Percentiles rank a stretch among this genome's conserved stretches.
phyloP scores from a whole-genome alignment of 2,113 vertebrate genomes.

The Amphiprion percula region DNA sequence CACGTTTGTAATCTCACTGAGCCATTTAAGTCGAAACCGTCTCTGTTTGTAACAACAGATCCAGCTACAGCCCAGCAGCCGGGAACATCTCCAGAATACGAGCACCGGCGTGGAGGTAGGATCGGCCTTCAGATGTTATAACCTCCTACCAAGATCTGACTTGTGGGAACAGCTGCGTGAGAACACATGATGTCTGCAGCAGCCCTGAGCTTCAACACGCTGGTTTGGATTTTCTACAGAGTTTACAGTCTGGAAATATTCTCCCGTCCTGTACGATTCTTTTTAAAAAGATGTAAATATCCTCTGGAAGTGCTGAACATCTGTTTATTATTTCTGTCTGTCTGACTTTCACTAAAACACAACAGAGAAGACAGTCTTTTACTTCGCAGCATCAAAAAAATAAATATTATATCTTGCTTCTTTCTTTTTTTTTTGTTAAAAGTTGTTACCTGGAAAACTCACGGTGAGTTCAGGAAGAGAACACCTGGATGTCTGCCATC shows the following conservation, averaged over 20 bases:
- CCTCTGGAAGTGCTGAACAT: too few relatives aligned
- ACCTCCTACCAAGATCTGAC: neutral
- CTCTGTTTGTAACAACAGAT: neutral
- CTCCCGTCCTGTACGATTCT: too few relatives aligned
- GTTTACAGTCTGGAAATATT: slow-evolving; percentile 2
- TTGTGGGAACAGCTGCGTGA: neutral
- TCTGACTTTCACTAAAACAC: too few relatives aligned
- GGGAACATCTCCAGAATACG: neutral
- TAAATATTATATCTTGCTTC: neutral
- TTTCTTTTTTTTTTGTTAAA: too few relatives aligned
- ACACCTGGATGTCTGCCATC: neutral
- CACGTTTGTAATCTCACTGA: too few relatives aligned
- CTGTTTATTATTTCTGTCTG: too few relatives aligned
- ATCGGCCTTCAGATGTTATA: neutral
- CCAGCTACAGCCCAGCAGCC: neutral
- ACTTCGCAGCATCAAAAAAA: neutral
- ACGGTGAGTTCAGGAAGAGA: neutral
- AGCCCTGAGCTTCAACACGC: neutral
- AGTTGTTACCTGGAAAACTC: too few relatives aligned
- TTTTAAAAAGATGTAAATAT: too few relatives aligned
- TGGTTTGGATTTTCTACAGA: neutral
- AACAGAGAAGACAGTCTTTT: neutral
- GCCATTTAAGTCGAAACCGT: too few relatives aligned
- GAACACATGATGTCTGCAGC: neutral
- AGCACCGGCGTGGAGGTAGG: neutral